phyloP scores from a whole-genome alignment of 2,888 invertebrate species.

The Acronicta leporina region DNA sequence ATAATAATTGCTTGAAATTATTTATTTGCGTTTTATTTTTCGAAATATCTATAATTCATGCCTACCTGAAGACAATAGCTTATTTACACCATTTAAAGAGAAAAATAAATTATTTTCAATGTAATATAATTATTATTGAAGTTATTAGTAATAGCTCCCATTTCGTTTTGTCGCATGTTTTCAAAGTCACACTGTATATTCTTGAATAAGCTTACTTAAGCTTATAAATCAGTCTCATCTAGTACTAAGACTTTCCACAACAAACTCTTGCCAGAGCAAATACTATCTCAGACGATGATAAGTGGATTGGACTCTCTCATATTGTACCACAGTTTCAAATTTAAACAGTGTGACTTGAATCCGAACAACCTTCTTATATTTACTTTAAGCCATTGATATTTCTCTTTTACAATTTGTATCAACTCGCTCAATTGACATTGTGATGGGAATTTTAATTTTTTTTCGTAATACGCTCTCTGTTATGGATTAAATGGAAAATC shows the following conservation, averaged over 20 bases:
- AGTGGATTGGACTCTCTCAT: conserved; percentile 75
- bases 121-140: too few relatives aligned
- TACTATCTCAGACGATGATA: conserved; percentile 69
- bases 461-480: conserved; percentile 8
- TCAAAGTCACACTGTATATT: too few relatives aligned
- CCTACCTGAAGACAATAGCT: too few relatives aligned
- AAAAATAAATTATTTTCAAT: too few relatives aligned
- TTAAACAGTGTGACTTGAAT: conserved; percentile 73
- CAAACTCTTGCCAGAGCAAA: conserved; percentile 64
- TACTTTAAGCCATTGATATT: conserved; percentile 58
- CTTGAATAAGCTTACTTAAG: too few relatives aligned
- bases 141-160: too few relatives aligned
- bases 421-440: conserved; percentile 36
- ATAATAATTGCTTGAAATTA: too few relatives aligned
- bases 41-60: too few relatives aligned
- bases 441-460: conserved; percentile 44
- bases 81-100: too few relatives aligned
- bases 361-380: conserved; percentile 47
- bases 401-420: conserved; percentile 38
- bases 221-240: conserved; percentile 26
- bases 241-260: conserved; percentile 41
- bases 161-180: too few relatives aligned
- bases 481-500: conserved; percentile 18
- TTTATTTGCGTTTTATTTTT: too few relatives aligned
- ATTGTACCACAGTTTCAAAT: conserved; percentile 74